These are phyloP conservation scores for Leucopsar rothschildi DNA, from an alignment of 2,113 vertebrate genomes.

Conservation along the genomic window DNA sequence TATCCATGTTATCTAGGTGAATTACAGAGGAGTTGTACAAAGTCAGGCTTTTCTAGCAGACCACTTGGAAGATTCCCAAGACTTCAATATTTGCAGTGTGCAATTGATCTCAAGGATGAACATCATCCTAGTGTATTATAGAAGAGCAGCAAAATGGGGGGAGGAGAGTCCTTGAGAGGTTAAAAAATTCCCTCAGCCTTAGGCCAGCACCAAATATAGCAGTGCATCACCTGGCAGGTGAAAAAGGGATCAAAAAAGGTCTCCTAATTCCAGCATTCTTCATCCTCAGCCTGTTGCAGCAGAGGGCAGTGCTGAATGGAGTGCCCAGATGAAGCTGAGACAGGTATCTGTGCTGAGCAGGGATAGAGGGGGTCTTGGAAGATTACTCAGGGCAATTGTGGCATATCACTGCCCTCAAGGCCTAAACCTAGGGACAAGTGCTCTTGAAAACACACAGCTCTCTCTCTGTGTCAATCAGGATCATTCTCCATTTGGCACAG, in stretches of 20 bases:
- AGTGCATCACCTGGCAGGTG: not conserved
- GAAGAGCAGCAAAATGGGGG: not conserved
- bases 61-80: not conserved
- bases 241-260: not conserved
- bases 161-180: not conserved
- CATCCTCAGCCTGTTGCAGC: not conserved
- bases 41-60: not conserved
- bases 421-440: not conserved
- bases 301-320: rapidly evolving
- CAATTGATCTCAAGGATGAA: not conserved
- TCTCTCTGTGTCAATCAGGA: not conserved
- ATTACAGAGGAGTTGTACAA: not conserved
- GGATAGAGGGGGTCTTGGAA: not conserved
- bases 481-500: not conserved
- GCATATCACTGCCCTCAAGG: not conserved
- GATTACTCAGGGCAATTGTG: not conserved
- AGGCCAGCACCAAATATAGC: not conserved
- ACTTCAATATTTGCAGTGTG: not conserved
- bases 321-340: rapidly evolving
- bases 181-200: not conserved
- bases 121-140: not conserved
- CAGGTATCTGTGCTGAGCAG: not conserved
- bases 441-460: not conserved
- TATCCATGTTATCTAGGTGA: not conserved
- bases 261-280: not conserved